A percentile compares a stretch with the other conserved stretches of the same genome.
Evolutionary conservation across 2,113 vertebrate genomes (phyloP).

Genomic region (Tachysurus vachellii): DNA sequence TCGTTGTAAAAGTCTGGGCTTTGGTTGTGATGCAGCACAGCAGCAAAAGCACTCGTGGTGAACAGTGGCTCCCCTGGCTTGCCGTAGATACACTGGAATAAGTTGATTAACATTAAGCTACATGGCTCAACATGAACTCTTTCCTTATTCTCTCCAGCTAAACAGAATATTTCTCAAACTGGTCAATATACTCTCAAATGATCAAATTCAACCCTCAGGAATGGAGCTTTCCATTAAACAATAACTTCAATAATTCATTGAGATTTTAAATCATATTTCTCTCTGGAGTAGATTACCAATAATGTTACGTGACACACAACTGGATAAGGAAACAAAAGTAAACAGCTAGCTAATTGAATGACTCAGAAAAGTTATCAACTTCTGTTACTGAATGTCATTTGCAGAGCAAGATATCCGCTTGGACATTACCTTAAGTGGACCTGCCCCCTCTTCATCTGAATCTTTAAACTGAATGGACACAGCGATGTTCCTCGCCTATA

Average conservation of each 20-base stretch:
- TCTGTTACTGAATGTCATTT: background rate
- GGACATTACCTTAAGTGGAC: slow-evolving; percentile 79
- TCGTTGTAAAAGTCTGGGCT: slow-evolving; percentile 96
- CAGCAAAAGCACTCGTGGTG: slow-evolving; percentile 76
- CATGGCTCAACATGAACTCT: background rate
- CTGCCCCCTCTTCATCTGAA: slow-evolving; percentile 85
- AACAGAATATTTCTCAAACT: background rate
- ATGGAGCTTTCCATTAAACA: background rate
- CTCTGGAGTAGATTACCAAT: background rate
- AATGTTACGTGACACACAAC: background rate
- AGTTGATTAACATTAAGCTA: background rate
- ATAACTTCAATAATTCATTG: background rate
- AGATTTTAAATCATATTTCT: background rate
- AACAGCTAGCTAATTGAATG: background rate
- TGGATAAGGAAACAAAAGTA: background rate
- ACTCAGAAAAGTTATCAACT: background rate
- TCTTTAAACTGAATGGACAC: slow-evolving; percentile 91
- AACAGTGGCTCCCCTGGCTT: slow-evolving; percentile 86
- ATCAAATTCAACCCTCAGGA: background rate
- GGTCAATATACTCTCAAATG: too few species aligned
- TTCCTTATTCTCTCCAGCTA: background rate
- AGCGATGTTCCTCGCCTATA: slow-evolving; percentile 92
- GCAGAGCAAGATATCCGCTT: background rate
- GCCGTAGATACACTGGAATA: slow-evolving; percentile 88
- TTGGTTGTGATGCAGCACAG: slow-evolving; percentile 94